Conservation (phyloP, 2,113 vertebrate genomes). For the Malurus alboscapulatus region DNA sequence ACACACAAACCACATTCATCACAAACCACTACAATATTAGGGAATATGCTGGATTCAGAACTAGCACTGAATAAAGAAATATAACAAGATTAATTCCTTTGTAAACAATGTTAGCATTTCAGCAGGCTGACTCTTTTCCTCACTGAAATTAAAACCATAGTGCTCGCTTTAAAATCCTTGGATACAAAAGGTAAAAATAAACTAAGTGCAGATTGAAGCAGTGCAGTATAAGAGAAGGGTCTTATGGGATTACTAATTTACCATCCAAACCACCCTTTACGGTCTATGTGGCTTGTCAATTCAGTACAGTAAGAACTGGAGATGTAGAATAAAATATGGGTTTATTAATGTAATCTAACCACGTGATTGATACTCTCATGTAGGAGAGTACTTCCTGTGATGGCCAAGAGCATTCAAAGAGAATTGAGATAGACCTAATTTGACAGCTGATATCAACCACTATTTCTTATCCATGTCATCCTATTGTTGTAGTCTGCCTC, state of each 20-base stretch:
- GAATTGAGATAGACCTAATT: not conserved
- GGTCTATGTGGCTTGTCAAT: not conserved
- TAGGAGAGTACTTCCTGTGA: not conserved
- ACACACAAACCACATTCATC: not conserved
- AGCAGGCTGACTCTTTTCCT: not conserved
- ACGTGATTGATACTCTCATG: not conserved
- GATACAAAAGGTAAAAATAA: not conserved
- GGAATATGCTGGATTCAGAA: not conserved
- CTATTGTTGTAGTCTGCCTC: not conserved
- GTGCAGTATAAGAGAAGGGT: not conserved
- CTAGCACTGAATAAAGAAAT: not conserved
- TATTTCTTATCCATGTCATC: not conserved
- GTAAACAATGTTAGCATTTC: not conserved
- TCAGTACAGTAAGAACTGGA: not conserved
- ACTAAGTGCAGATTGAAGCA: not conserved
- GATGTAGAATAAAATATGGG: not conserved
- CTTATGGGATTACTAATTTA: not conserved
- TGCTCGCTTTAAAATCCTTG: not conserved
- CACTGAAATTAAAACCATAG: not conserved
- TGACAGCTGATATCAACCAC: not conserved
- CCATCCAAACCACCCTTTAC: not conserved
- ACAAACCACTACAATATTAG: not conserved
- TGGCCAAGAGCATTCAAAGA: not conserved
- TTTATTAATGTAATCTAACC: not conserved
- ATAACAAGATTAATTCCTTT: not conserved